A percentile compares a stretch with the other conserved stretches of the same genome.
These are phyloP conservation scores for Sandelia bainsii DNA, from an alignment of 2,797 vertebrate genomes.

Conservation along the genomic window DNA sequence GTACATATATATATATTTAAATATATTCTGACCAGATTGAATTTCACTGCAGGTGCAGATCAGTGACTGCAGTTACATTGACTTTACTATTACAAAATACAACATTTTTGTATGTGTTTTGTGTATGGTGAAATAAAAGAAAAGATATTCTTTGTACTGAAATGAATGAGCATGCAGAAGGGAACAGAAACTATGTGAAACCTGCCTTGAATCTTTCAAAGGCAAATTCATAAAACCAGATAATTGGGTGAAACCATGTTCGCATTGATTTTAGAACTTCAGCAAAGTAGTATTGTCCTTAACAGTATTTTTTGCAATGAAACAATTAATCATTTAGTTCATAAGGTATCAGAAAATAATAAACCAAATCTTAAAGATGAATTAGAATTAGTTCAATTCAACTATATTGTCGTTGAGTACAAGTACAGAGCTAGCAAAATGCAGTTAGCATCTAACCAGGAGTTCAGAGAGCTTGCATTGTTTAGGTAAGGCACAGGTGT, in stretches of 20 bases:
- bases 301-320: neutral
- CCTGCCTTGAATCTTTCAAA: neutral
- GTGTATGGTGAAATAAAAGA: neutral
- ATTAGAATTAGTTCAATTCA: no score
- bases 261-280: neutral
- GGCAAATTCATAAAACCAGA: neutral
- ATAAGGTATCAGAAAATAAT: neutral
- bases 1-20: constrained; percentile 39
- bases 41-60: neutral
- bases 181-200: neutral
- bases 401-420: no score
- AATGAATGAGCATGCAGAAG: neutral
- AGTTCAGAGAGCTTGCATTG: no score
- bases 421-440: no score
- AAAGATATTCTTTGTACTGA: neutral
- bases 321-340: neutral
- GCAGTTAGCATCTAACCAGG: no score
- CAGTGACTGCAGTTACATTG: neutral
- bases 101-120: neutral
- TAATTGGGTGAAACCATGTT: neutral
- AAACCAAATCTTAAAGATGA: neutral
- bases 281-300: neutral
- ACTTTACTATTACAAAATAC: neutral
- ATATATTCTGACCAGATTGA: neutral
- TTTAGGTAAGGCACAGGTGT: no score